phyloP scores from a whole-genome alignment of 2,113 vertebrate genomes.

The Delphinapterus leucas region DNA sequence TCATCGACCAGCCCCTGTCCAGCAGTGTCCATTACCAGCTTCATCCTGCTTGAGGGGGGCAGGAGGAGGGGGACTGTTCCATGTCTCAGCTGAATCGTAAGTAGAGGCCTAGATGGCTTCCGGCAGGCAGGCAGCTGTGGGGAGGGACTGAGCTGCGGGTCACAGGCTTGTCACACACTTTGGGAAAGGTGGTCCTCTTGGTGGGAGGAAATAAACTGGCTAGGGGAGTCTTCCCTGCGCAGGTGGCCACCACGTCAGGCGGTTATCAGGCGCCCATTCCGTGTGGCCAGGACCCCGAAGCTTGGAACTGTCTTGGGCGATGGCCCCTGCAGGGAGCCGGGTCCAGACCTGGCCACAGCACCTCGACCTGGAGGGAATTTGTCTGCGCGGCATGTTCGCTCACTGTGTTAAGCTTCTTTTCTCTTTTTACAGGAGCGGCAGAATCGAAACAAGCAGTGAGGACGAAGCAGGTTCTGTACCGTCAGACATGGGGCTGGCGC shows the following conservation, averaged over 20 bases:
- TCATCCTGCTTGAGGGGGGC: not conserved
- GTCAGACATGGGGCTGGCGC: not conserved
- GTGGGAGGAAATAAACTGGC: not conserved
- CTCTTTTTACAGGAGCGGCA: conserved; percentile 90
- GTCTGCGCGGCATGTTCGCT: fast-evolving
- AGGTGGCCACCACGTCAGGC: fast-evolving
- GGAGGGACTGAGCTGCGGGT: no score
- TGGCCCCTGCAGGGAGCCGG: not conserved
- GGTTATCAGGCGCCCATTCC: no score
- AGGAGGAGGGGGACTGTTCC: not conserved
- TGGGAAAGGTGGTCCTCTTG: not conserved
- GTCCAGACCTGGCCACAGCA: not conserved
- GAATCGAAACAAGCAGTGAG: conserved; percentile 94
- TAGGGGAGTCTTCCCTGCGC: not conserved
- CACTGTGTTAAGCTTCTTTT: not conserved
- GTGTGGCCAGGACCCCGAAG: not conserved
- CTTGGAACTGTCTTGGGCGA: no score
- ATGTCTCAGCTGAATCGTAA: no score
- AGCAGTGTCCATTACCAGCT: not conserved
- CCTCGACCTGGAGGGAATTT: fast-evolving
- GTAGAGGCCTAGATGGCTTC: not conserved
- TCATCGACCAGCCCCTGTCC: not conserved
- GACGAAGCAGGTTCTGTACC: conserved; percentile 84
- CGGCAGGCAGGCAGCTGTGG: fast-evolving
- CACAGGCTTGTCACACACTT: not conserved